Percentiles rank a stretch among this genome's conserved stretches.
phyloP scores from a whole-genome alignment of 2,797 vertebrate genomes.

The Cuculus canorus region DNA sequence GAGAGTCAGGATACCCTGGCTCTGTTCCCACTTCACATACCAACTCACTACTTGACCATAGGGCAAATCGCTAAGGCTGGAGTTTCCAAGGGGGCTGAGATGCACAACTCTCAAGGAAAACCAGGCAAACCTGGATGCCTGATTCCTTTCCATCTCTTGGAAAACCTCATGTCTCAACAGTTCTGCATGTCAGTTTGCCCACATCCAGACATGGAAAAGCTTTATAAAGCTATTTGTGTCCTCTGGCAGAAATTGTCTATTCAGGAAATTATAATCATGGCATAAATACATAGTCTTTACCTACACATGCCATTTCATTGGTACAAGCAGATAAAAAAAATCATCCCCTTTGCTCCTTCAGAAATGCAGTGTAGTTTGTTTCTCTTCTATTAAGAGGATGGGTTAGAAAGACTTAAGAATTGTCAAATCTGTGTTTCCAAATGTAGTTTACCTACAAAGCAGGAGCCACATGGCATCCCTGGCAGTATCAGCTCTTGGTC shows the following conservation, averaged over 20 bases:
- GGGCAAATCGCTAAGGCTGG: slow-evolving; percentile 44
- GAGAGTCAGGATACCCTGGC: slow-evolving; percentile 47
- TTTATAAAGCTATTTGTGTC: not conserved
- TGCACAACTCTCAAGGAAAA: slow-evolving; percentile 12
- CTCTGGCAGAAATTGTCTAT: not conserved
- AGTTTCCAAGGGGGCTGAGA: slow-evolving; percentile 40
- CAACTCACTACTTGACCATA: slow-evolving; percentile 50
- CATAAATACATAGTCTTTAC: not conserved
- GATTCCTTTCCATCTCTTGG: not conserved
- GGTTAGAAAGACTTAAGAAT: not conserved
- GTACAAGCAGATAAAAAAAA: not conserved
- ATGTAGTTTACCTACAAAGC: not conserved
- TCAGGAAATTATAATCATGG: not conserved
- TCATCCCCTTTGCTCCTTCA: not conserved
- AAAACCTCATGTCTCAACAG: not conserved
- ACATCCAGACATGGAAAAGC: not conserved
- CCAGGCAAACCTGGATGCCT: not conserved
- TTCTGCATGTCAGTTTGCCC: not conserved
- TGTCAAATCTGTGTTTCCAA: not conserved
- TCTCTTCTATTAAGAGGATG: not conserved
- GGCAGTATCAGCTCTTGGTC: not conserved
- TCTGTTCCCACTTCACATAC: slow-evolving; percentile 44
- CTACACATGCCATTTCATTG: not conserved
- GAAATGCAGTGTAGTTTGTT: not conserved
- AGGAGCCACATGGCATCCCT: not conserved